A percentile compares a stretch with the other conserved stretches of the same genome.
Evolutionary conservation across 2,888 invertebrate species (phyloP).

Genomic region (Odontocolon sp.): DNA sequence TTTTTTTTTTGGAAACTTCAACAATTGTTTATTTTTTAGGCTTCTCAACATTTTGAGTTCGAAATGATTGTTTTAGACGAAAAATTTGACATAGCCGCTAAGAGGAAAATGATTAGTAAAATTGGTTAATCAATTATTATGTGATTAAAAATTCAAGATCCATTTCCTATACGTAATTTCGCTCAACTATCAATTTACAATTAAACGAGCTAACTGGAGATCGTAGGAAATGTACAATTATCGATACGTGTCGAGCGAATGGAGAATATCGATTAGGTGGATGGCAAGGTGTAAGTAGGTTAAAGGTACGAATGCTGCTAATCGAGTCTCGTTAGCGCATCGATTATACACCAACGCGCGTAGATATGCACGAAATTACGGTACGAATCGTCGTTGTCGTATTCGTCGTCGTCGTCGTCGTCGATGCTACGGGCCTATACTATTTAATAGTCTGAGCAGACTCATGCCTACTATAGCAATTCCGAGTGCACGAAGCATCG

Average conservation of each 20-base stretch:
- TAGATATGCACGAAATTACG: constrained; percentile 16
- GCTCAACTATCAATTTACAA: constrained; percentile 54
- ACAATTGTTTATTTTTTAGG: too few species aligned
- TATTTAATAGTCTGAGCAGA: neutral
- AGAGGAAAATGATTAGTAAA: too few species aligned
- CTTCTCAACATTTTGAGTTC: neutral
- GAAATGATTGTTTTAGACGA: neutral
- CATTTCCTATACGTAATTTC: constrained; percentile 36
- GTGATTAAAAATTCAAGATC: too few species aligned
- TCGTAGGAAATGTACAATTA: constrained; percentile 52
- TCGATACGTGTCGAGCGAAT: constrained; percentile 56
- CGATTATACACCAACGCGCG: constrained; percentile 40
- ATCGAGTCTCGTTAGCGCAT: constrained; percentile 57
- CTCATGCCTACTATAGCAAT: too few species aligned
- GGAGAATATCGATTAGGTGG: constrained; percentile 50
- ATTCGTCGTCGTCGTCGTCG: too few species aligned
- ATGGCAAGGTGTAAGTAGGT: neutral
- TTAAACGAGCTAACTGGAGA: constrained; percentile 34
- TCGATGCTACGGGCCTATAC: too few species aligned
- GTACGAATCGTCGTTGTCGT: constrained; percentile 14
- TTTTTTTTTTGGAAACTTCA: too few species aligned
- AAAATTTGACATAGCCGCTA: too few species aligned
- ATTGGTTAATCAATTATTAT: too few species aligned
- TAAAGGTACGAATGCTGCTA: constrained; percentile 32
- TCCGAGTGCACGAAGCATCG: too few species aligned